These are phyloP conservation scores for Elephantulus edwardii DNA, from an alignment of 2,113 vertebrate species.

Conservation along the genomic window DNA sequence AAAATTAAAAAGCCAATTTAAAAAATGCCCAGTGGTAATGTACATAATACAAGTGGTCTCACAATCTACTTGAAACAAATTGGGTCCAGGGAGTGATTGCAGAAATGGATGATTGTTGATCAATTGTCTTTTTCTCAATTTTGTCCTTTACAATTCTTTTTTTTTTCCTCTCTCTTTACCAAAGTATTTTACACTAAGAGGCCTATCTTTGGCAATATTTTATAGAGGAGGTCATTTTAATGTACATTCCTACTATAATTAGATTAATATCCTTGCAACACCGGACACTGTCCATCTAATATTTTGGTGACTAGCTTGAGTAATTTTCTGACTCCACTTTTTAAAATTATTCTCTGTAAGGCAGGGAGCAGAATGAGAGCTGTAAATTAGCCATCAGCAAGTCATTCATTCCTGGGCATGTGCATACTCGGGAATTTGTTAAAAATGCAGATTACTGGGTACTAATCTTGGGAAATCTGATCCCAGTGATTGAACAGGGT, in stretches of 20 bases:
- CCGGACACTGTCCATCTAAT: not conserved
- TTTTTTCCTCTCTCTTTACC: not conserved
- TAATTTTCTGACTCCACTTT: not conserved
- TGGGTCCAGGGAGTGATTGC: not conserved
- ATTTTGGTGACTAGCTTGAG: not conserved
- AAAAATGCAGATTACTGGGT: not conserved
- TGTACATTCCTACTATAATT: not conserved
- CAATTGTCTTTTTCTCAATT: not conserved
- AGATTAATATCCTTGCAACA: not conserved
- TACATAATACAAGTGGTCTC: not conserved
- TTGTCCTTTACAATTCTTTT: not conserved
- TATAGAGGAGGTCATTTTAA: not conserved
- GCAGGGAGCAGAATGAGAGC: not conserved
- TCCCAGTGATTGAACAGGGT: not conserved
- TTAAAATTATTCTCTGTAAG: not conserved
- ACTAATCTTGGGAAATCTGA: conserved; percentile 6
- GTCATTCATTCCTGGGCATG: not conserved
- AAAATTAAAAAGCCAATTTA: not conserved
- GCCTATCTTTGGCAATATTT: not conserved
- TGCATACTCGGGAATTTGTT: not conserved
- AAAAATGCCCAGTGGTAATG: not conserved
- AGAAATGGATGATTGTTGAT: not conserved
- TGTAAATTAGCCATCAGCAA: conserved; percentile 10
- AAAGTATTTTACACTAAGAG: not conserved
- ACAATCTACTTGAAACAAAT: not conserved